Conservation (phyloP, 2,888 invertebrate genomes). For the Coremacera marginata region DNA sequence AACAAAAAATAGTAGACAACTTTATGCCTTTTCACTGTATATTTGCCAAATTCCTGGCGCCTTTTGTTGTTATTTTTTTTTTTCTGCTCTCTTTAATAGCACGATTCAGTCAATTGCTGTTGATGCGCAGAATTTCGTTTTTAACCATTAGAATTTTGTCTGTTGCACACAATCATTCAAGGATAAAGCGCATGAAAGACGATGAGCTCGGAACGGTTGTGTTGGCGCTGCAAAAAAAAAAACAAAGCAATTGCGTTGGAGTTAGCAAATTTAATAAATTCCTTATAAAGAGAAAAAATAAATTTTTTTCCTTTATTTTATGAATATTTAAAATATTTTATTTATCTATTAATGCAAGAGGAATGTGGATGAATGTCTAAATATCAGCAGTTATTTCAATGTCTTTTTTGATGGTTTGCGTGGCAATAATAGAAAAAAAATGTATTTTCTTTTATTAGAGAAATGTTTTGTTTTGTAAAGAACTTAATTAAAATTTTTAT, state of each 20-base stretch:
- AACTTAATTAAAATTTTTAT: no score
- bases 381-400: no score
- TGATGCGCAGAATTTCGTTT: background rate
- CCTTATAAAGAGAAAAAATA: background rate
- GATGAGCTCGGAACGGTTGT: background rate
- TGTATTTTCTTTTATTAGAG: no score
- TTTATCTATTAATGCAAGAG: background rate
- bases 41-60: background rate
- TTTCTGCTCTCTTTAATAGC: background rate
- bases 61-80: background rate
- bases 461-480: no score
- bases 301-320: background rate
- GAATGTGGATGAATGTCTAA: background rate
- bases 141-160: background rate
- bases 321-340: background rate
- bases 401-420: no score
- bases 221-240: background rate
- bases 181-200: background rate
- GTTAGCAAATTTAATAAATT: slow-evolving; percentile 1
- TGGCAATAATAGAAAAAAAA: no score
- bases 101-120: background rate
- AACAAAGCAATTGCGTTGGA: background rate
- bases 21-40: background rate
- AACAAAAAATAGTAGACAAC: background rate
- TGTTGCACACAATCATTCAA: slow-evolving; percentile 9